These are phyloP conservation scores for Sogatella furcifera DNA, from an alignment of 1,140 invertebrate genomes.

Conservation along the genomic window DNA sequence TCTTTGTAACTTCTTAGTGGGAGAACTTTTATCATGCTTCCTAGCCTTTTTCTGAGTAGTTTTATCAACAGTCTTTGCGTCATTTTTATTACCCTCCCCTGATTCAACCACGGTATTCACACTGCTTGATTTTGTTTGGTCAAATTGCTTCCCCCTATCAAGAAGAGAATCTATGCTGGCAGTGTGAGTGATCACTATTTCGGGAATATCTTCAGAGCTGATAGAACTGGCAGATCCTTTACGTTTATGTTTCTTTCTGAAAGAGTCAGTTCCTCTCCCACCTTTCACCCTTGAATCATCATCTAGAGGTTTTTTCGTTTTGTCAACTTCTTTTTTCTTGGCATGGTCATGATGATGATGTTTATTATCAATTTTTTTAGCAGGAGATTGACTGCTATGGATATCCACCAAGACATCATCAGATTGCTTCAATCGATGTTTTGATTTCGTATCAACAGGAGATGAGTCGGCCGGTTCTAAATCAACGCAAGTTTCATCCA, in stretches of 20 bases:
- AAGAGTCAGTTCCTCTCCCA: not conserved
- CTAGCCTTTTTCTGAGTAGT: not conserved
- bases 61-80: not conserved
- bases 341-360: not conserved
- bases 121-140: not conserved
- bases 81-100: not conserved
- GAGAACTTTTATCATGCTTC: not conserved
- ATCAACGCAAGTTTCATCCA: not conserved
- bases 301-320: not conserved
- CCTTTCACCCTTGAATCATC: not conserved
- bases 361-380: not conserved
- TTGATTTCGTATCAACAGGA: not conserved
- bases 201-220: conserved; percentile 10
- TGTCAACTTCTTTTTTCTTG: not conserved
- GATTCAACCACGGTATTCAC: not conserved
- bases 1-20: no score
- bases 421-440: not conserved
- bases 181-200: not conserved
- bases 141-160: not conserved
- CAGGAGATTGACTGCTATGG: no score
- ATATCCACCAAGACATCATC: not conserved
- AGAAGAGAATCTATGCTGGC: not conserved
- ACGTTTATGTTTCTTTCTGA: conserved; percentile 29
- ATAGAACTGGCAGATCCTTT: conserved; percentile 27
- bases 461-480: not conserved